Evolutionary conservation across 2,113 vertebrate genomes (phyloP).

Genomic region (Climacteris rufus): DNA sequence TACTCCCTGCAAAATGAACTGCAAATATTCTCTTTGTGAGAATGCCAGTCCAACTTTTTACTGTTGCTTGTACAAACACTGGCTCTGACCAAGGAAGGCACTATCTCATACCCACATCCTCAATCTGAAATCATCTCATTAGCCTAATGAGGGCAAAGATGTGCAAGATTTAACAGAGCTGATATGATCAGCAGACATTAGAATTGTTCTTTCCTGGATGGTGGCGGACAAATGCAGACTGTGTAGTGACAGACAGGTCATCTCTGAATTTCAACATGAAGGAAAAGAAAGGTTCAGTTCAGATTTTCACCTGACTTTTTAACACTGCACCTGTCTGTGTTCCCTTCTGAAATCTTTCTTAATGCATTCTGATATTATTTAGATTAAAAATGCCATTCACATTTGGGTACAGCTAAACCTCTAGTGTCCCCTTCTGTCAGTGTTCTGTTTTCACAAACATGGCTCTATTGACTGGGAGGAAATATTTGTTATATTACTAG

Average conservation of each 20-base stretch:
- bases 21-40: constrained; percentile 46
- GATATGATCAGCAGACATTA: constrained; percentile 39
- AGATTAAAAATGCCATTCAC: constrained; percentile 42
- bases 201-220: neutral
- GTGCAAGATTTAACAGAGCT: constrained; percentile 61
- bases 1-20: constrained; percentile 37
- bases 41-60: neutral
- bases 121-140: constrained; percentile 60
- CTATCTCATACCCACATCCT: neutral
- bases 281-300: neutral
- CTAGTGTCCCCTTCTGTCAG: neutral
- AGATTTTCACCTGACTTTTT: constrained; percentile 1
- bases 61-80: neutral
- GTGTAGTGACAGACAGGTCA: neutral
- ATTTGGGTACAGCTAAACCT: neutral
- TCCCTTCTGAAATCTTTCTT: constrained; percentile 5
- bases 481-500: neutral
- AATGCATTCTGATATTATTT: constrained; percentile 28
- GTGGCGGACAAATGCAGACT: neutral
- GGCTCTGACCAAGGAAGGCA: neutral
- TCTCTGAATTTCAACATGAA: neutral
- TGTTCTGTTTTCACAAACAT: neutral
- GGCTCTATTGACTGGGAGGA: neutral
- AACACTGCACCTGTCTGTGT: neutral
- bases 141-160: constrained; percentile 65